Evolutionary conservation across 2,797 vertebrate species (phyloP), one percentile per base, ranked within the genome.

Genomic region (Miichthys miiuy): DNA sequence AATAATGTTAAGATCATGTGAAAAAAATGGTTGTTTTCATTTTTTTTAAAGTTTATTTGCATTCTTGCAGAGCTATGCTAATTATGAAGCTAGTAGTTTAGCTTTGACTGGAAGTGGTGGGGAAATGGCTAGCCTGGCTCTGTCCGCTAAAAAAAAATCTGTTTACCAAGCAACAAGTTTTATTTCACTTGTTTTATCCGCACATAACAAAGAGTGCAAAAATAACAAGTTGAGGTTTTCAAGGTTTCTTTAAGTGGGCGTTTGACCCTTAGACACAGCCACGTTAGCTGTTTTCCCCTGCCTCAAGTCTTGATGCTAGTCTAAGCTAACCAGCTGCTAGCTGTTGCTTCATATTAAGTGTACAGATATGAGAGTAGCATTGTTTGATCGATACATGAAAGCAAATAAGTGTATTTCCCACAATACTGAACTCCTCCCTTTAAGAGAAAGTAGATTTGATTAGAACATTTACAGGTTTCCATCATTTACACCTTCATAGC

Each of bases 371-470:
- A 34, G 30, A 34, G 30, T 34, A 34, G 30, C 30, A 34, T 34
- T 1, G 30, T 34, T 34, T 34, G 30, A 34, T 34, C 34, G 34
- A 38, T 38, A n/a, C 21, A 25, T 52, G 34, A 68, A 61, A 56
- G 18, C 27, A 68, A 79, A 34, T 12, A 51, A 21, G n/a, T 5
- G 3, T 20, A 42, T 61, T 67, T 55, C 27, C 5, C 27, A 21
- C 21, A 63, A 38, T 56, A 58, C 25, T 0, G 1, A 46, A 52
- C 42, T 44, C 58, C 44, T 51, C 2, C 8, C 17, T 72, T 12
- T 61, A 46, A 64, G 21, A 61, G 10, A 54, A 44, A 34, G 5
- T 78, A 50, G 68, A 76, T 76, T 69, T 60, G 23, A 64, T 69
- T 21, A 21, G 30, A 77, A 58, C 11, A n/a, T 51, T 25, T 21